Conservation (phyloP, 2,888 invertebrate genomes). For the Panopea generosa region DNA sequence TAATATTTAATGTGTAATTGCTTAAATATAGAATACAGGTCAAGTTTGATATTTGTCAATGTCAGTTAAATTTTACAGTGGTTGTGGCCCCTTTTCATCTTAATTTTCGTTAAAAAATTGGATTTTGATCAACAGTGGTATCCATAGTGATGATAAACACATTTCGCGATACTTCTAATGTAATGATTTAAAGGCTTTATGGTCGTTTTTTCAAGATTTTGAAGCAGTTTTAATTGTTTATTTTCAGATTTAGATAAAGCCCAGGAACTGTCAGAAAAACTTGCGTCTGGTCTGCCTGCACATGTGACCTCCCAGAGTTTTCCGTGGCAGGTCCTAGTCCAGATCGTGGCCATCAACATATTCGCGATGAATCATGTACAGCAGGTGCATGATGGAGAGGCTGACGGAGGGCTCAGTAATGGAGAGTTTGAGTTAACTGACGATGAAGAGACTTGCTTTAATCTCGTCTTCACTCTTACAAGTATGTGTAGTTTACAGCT, state of each 20-base stretch:
- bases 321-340: constrained; percentile 90
- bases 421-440: constrained; percentile 85
- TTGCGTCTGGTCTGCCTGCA: constrained; percentile 91
- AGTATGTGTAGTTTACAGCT: constrained; percentile 87
- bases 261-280: constrained; percentile 88
- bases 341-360: constrained; percentile 92
- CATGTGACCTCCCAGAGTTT: constrained; percentile 93
- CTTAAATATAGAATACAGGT: no score
- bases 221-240: no score
- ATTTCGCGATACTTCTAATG: no score
- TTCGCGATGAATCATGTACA: constrained; percentile 88
- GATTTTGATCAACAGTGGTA: no score
- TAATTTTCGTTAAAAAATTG: no score
- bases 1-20: no score
- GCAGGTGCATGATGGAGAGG: constrained; percentile 50
- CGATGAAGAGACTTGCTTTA: constrained; percentile 88
- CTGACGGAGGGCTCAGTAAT: constrained; percentile 25
- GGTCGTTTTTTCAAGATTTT: no score
- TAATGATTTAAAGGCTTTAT: no score
- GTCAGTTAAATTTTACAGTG: no score
- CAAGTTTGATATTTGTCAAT: no score
- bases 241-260: constrained; percentile 88
- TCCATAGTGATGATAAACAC: no score
- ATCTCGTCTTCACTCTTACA: constrained; percentile 88
- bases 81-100: no score